Conservation (phyloP, 2,113 vertebrate genomes). For the Menura novaehollandiae region DNA sequence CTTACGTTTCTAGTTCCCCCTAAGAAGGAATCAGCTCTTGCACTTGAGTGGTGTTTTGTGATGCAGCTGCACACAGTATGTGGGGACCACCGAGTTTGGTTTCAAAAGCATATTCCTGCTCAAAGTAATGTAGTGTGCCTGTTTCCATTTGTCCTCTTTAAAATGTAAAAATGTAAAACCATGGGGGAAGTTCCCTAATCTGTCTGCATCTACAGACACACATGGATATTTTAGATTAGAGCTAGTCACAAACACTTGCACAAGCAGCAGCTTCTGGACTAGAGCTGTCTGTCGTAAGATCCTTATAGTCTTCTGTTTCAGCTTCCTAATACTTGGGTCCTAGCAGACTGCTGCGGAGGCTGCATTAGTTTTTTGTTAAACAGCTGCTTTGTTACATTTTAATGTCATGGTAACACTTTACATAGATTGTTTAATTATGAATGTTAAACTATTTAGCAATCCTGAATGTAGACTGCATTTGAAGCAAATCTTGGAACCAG, state of each 20-base stretch:
- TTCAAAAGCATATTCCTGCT: neutral
- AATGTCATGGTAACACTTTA: neutral
- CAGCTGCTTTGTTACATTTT: neutral
- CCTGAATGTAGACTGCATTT: neutral
- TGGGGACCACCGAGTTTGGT: too few relatives aligned
- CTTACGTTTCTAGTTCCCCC: neutral
- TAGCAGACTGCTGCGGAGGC: neutral
- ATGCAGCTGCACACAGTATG: neutral
- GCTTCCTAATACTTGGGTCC: neutral
- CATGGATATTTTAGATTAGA: neutral
- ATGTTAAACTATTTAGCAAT: neutral
- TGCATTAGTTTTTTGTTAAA: neutral
- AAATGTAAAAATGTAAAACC: neutral
- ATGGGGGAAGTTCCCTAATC: neutral
- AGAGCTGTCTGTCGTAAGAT: neutral
- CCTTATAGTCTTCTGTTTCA: neutral
- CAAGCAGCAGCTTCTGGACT: neutral
- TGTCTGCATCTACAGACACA: neutral
- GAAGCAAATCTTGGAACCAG: neutral
- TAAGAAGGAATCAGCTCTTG: neutral
- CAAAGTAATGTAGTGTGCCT: neutral
- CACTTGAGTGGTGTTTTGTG: rapidly evolving
- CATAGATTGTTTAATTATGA: neutral
- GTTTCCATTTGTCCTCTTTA: neutral
- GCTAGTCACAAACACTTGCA: neutral